Base-by-base conservation (phyloP, 2,113 vertebrate species). In the Clarias gariepinus region DNA sequence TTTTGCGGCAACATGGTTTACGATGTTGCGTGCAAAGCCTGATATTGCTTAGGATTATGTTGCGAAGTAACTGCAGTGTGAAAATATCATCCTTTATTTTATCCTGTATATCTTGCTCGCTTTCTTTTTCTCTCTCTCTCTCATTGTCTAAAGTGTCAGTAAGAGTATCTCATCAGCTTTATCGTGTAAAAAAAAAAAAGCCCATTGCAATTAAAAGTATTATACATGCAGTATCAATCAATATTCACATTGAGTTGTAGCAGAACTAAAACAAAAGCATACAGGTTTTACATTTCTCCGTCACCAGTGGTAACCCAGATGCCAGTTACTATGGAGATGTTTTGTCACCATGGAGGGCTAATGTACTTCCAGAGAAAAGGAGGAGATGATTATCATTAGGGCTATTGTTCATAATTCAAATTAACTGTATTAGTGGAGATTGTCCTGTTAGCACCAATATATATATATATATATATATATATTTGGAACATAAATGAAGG, bases 321-420 rank as follows among this genome's bases (percentile, higher is more conserved):
- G 66, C 53, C 69, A 82, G 88, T 90, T 88, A 87, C 90, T 88
- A 89, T 90, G 90, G 90, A 71, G 90, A 90, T 86, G 8, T 76
- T 78, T 87, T 83, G 86, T 87, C 36, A 25, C 81, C 47, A 83
- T 52, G 25, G 81, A 84, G 66, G 64, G 85, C 68, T 64, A 73
- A 74, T 64, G 79, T 47, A 81, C 30, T 61, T 87, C 41, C 58
- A 68, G 64, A 68, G 79, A 73, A 8, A 47, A 47, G 47, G 33
- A 82, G 79, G 73, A 82, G 52, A 28, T 88, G 68, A 82, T 82
- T 74, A 82, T 28, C 36, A 74, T 89, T 86, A 47, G 84, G 28
- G 63, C 81, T 78, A 64, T 77, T 82, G 28, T 77, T 58, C 0
- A 16, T 73, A 8, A 78, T 77, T 69, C 8, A 61, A 8, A 53